phyloP scores from a whole-genome alignment of 2,888 invertebrate genomes.

The Pseudococcus jackbeardsleyi region DNA sequence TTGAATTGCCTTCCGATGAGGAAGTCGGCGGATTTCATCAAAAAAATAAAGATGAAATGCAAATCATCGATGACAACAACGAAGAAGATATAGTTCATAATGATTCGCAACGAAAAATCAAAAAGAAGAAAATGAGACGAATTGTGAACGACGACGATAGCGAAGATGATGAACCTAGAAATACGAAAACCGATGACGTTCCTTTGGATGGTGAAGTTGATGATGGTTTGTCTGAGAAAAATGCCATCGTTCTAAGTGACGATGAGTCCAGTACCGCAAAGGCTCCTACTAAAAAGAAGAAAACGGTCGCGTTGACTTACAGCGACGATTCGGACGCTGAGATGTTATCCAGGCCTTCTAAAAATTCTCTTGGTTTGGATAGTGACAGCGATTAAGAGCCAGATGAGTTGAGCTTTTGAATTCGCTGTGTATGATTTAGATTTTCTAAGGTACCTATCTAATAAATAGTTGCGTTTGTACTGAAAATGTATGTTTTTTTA shows the following conservation, averaged over 20 bases:
- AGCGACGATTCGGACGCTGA: conserved; percentile 18
- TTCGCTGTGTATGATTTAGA: neutral
- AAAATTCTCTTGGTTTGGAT: neutral
- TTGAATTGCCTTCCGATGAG: neutral
- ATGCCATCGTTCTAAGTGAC: neutral
- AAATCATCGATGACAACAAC: neutral
- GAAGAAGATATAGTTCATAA: neutral
- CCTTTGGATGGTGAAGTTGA: neutral
- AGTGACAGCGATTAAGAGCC: neutral
- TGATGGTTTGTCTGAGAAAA: neutral
- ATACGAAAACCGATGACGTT: neutral
- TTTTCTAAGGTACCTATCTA: neutral
- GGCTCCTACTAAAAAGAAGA: neutral
- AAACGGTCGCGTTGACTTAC: neutral
- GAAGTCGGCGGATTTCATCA: neutral
- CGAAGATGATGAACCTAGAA: conserved; percentile 2
- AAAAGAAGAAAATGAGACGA: conserved; percentile 6
- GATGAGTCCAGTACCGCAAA: neutral
- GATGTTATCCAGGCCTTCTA: neutral
- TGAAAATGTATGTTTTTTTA: neutral
- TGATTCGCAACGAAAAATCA: neutral
- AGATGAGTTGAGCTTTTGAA: neutral
- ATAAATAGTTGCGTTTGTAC: neutral
- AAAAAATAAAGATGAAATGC: neutral
- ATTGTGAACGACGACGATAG: neutral